Base-by-base conservation (phyloP, 2,888 invertebrate genomes). In the Augochlorella aurata region DNA sequence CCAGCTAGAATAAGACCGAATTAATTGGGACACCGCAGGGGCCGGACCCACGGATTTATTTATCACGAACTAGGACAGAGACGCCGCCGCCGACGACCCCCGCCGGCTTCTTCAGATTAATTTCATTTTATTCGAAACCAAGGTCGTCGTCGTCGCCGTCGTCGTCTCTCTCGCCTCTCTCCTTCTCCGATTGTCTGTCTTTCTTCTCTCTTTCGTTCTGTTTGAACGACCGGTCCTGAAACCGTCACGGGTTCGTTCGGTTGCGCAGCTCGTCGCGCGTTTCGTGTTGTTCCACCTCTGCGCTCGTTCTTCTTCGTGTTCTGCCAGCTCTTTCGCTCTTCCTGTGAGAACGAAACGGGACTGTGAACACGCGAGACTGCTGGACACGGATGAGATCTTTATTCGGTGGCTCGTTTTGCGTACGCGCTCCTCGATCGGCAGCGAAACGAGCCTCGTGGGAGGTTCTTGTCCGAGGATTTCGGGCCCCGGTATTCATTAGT, bases 21-120 rank as follows among this genome's bases (percentile, higher is more conserved):
- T 91, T 92, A 91, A 92, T 92, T 92, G 89, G 90, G 87, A 88
- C 88, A 89, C 89, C 86, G 86, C 86, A 79, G 90, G 89, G 87
- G 86, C 79, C 87, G 81, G 78, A 68, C 71, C 58, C 79, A 85
- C 77, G 87, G 88, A 88, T 91, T 91, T 88, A 92, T 91, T 91
- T 91, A 92, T 92, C 89, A 87, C 86, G 87, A 90, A 88, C 87
- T 89, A 89, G 84, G 87, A 88, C 87, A 85, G 86, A 88, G 82
- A 74, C 78, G 83, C 85, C 85, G 88, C 83, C 85, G 88, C 1
- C 85, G 88, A 83, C 81, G 88, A 83, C 81, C 86, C 88, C 90
- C 85, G 86, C 74, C 85, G 87, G 87, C 85, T 81, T 44, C 86
- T 80, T 73, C 81, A 77, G 85, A 89, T 91, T 90, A 90, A 84